Conservation (phyloP, 2,113 vertebrate species). For the Solea solea region DNA sequence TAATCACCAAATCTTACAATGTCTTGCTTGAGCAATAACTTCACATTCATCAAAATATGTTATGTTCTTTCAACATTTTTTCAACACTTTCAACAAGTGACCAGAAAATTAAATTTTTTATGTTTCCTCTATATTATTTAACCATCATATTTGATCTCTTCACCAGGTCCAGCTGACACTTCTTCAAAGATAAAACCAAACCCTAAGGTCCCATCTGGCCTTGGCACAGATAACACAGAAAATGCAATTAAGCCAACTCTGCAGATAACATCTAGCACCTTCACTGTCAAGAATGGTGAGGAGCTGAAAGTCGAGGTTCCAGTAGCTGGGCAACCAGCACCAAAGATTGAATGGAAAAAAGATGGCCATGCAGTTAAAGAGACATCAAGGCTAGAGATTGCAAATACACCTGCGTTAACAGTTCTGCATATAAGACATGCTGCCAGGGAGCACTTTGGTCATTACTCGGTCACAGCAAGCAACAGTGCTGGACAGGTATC, state of each 20-base stretch:
- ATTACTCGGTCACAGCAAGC: conserved; percentile 89
- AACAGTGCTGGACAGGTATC: conserved; percentile 86
- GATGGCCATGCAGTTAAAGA: conserved; percentile 90
- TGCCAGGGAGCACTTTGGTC: conserved; percentile 91
- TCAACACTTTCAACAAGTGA: too few relatives aligned
- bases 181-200: conserved; percentile 20
- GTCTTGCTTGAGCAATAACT: too few relatives aligned
- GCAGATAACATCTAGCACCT: conserved; percentile 89
- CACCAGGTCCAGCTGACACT: conserved; percentile 35
- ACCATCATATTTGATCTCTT: neutral
- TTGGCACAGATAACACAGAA: conserved; percentile 85
- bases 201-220: conserved; percentile 73
- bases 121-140: too few relatives aligned
- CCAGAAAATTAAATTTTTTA: too few relatives aligned
- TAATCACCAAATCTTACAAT: too few relatives aligned
- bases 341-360: conserved; percentile 90
- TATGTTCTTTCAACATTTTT: too few relatives aligned
- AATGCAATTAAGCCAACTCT: conserved; percentile 90
- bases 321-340: conserved; percentile 87
- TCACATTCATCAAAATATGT: too few relatives aligned
- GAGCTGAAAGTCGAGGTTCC: conserved; percentile 94
- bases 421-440: conserved; percentile 91
- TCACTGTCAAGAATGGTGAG: conserved; percentile 90
- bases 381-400: conserved; percentile 92
- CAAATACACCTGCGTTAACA: conserved; percentile 85